Conservation (phyloP, 2,113 vertebrate genomes). For the Lepisosteus osseus region DNA sequence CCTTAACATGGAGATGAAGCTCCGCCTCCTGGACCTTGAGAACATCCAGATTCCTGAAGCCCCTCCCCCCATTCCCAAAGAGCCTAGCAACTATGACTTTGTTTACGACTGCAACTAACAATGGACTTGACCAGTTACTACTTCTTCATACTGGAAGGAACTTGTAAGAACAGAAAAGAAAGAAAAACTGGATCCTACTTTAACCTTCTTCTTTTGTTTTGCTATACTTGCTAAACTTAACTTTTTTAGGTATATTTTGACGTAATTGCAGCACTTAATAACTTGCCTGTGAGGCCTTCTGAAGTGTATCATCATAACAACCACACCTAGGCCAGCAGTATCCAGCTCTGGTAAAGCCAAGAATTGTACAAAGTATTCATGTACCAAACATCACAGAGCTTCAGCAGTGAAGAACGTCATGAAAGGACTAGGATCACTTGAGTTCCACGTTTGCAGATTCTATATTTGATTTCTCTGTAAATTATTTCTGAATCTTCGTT, state of each 20-base stretch:
- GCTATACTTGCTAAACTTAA: slow-evolving; percentile 42
- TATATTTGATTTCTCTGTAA: too few relatives aligned
- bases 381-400: not conserved
- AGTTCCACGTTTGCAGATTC: too few relatives aligned
- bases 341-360: slow-evolving; percentile 20
- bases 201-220: slow-evolving; percentile 40
- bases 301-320: slow-evolving; percentile 29
- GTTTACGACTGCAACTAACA: slow-evolving; percentile 98
- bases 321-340: slow-evolving; percentile 8
- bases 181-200: slow-evolving; percentile 42
- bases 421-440: not conserved
- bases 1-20: slow-evolving; percentile 98
- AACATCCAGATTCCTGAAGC: slow-evolving; percentile 98
- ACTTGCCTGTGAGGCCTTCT: slow-evolving; percentile 25
- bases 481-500: too few relatives aligned
- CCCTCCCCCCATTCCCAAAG: slow-evolving; percentile 96
- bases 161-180: slow-evolving; percentile 37
- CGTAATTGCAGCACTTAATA: slow-evolving; percentile 38
- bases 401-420: not conserved
- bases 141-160: slow-evolving; percentile 69
- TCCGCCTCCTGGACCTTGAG: slow-evolving; percentile 94
- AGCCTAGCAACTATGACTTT: slow-evolving; percentile 99
- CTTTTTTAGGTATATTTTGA: slow-evolving; percentile 39
- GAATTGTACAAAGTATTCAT: slow-evolving; percentile 9
- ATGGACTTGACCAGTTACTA: slow-evolving; percentile 57